phyloP scores from a whole-genome alignment of 2,113 vertebrate genomes.

The Gobiocypris rarus region DNA sequence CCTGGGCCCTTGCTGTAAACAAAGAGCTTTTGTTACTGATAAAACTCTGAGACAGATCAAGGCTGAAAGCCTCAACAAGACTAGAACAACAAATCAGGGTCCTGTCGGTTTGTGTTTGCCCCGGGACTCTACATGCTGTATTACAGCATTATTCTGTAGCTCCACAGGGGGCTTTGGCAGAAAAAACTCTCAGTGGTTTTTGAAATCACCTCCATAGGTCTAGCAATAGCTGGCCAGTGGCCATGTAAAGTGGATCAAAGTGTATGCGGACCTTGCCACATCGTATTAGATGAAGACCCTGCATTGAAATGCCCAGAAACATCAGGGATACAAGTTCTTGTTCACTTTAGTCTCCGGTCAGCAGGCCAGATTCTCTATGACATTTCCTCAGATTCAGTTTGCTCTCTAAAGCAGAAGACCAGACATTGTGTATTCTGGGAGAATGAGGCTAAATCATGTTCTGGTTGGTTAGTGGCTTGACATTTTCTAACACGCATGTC shows the following conservation, averaged over 20 bases:
- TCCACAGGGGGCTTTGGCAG: constrained; percentile 40
- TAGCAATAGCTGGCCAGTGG: constrained; percentile 56
- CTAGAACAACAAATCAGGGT: constrained; percentile 58
- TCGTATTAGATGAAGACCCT: constrained; percentile 8
- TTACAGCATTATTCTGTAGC: constrained; percentile 53
- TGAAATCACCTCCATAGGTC: constrained; percentile 54
- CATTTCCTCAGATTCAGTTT: constrained; percentile 52
- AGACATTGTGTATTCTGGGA: not conserved
- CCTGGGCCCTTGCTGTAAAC: constrained; percentile 63
- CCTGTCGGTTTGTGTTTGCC: constrained; percentile 54
- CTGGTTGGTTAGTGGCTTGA: constrained; percentile 27
- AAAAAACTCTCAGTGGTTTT: constrained; percentile 47
- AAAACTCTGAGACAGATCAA: constrained; percentile 63
- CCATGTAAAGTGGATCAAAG: constrained; percentile 56
- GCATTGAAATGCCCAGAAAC: not conserved
- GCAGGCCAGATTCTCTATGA: constrained; percentile 62
- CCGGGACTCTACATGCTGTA: constrained; percentile 45
- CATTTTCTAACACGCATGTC: constrained; percentile 8
- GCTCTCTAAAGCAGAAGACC: constrained; percentile 43
- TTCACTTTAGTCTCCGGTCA: constrained; percentile 61
- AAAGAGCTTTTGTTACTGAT: constrained; percentile 54
- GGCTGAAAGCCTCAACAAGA: constrained; percentile 61
- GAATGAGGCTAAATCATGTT: constrained; percentile 19
- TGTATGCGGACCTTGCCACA: constrained; percentile 55
- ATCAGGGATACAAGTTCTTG: constrained; percentile 35